Evolutionary conservation across 2,113 vertebrate species (phyloP), one percentile per base, ranked within the genome.

Genomic region (Artemisiospiza belli): DNA sequence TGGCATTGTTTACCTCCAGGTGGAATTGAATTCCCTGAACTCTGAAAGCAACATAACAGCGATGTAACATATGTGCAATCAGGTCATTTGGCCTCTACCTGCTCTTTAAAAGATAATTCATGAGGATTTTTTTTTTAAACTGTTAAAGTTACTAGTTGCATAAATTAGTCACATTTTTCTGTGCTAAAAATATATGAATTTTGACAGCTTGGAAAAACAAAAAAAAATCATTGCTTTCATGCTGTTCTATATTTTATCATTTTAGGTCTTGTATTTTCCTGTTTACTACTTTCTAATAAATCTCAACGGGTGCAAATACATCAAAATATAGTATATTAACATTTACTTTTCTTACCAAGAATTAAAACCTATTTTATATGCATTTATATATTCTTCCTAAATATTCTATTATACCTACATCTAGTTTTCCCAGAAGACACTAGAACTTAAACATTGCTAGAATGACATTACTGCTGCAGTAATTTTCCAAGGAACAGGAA

Each of bases 1-100:
- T 95, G 83, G 76, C 69, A 94, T 79, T 91, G 58, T 88, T 96
- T 88, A 77, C 58, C 83, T 94, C 41, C 64, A 87, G 69, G 78
- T 90, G 84, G 74, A 91, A 96, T 55, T 84, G 30, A 95, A 95
- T 97, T 95, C 90, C 92, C 90, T 89, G 52, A 87, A 80, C 74
- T 90, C 67, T 75, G n/a, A 92, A 72, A 92, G 49, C 61, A 91
- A 44, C 9, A 4, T 20, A 85, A 66, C 17, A 43, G 30, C 43
- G 93, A 74, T 51, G 43, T 30, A 92, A 85, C 21, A 83, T 68
- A 87, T 28, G 46, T 89, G 52, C 78, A 91, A 94, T 81, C 52
- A 87, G 78, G 74, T 83, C 57, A 87, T 89, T 88, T 89, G 47
- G 89, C 44, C 62, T 74, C 55, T 93, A 87, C 62, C 70, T 90